Evolutionary conservation across 1,140 invertebrate genomes (phyloP).

Genomic region (Seison nebaliae): DNA sequence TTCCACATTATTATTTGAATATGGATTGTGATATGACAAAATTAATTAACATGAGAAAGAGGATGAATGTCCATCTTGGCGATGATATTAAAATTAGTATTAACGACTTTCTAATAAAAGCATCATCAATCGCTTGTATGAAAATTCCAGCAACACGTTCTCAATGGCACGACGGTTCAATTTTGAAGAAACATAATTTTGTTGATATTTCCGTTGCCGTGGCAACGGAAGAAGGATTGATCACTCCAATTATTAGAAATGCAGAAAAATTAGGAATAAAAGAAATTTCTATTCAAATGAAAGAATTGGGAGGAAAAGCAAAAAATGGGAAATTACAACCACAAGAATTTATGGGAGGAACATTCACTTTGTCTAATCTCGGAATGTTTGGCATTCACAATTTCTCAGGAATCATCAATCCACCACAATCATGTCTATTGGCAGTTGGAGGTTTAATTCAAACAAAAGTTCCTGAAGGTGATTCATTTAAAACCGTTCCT

Average conservation of each 20-base stretch:
- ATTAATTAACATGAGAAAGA: slow-evolving; percentile 40
- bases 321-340: slow-evolving; percentile 75
- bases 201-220: slow-evolving; percentile 62
- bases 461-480: slow-evolving; percentile 12
- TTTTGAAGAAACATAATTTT: slow-evolving; percentile 65
- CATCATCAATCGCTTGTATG: slow-evolving; percentile 58
- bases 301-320: slow-evolving; percentile 37
- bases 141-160: slow-evolving; percentile 81
- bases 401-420: slow-evolving; percentile 43
- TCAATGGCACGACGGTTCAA: slow-evolving; percentile 71
- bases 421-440: slow-evolving; percentile 41
- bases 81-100: slow-evolving; percentile 64
- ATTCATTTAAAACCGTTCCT: slow-evolving; percentile 25
- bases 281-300: slow-evolving; percentile 6
- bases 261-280: slow-evolving; percentile 5
- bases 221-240: slow-evolving; percentile 7
- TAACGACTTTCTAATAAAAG: slow-evolving; percentile 92
- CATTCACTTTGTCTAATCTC: slow-evolving; percentile 37
- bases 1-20: slow-evolving; percentile 86
- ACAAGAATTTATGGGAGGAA: slow-evolving; percentile 48
- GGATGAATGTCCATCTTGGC: slow-evolving; percentile 45
- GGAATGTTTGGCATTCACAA: slow-evolving; percentile 75
- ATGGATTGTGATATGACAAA: slow-evolving; percentile 60
- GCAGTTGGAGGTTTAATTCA: slow-evolving; percentile 35
- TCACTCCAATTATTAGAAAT: slow-evolving; percentile 8